Evolutionary conservation across 2,888 invertebrate species (phyloP).

Genomic region (Sesamia inferens): DNA sequence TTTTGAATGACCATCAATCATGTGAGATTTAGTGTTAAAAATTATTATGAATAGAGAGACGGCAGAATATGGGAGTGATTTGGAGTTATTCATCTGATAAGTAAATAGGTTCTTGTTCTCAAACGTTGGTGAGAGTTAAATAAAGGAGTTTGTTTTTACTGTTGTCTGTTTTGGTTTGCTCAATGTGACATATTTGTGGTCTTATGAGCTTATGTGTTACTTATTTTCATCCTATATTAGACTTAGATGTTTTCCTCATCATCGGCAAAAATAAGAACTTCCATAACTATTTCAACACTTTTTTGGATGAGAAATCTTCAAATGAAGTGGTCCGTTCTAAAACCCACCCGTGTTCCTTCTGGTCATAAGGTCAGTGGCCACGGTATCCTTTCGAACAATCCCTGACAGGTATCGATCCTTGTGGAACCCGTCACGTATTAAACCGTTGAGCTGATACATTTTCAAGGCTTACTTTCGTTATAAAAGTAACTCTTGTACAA

Average conservation of each 20-base stretch:
- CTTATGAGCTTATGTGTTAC: background rate
- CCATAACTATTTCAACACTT: no score
- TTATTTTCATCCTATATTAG: background rate
- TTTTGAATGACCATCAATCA: conserved; percentile 60
- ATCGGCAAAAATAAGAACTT: background rate
- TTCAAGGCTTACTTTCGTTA: background rate
- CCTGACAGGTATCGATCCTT: no score
- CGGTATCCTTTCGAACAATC: no score
- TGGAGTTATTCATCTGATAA: conserved; percentile 14
- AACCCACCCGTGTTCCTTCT: no score
- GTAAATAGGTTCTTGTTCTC: conserved; percentile 23
- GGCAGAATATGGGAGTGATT: conserved; percentile 35
- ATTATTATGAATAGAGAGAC: conserved; percentile 45
- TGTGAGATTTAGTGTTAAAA: conserved; percentile 50
- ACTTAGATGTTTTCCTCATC: background rate
- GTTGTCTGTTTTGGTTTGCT: background rate
- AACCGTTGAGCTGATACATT: background rate
- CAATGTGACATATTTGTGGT: background rate
- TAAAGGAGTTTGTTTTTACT: background rate
- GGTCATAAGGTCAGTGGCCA: no score
- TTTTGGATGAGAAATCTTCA: no score
- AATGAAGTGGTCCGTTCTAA: no score
- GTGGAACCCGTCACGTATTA: background rate
- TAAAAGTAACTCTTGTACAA: background rate
- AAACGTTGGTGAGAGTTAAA: conserved; percentile 3